phyloP scores from a whole-genome alignment of 2,797 vertebrate species.

The Halcyon smyrnensis region DNA sequence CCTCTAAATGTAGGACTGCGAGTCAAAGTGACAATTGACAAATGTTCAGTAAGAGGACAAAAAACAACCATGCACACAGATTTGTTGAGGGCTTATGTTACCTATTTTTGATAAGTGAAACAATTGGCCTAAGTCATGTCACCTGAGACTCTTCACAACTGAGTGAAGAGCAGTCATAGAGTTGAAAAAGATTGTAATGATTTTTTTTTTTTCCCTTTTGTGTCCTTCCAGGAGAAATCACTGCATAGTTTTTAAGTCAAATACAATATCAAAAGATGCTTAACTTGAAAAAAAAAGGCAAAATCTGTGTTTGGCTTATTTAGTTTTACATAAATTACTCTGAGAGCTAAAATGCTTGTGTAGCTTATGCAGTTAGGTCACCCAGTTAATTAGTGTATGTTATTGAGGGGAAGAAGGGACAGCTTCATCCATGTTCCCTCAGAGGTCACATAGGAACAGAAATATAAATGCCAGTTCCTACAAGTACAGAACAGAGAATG shows the following conservation, averaged over 20 bases:
- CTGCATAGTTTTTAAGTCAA: constrained; percentile 56
- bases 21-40: constrained; percentile 70
- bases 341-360: background rate
- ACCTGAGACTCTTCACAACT: constrained; percentile 47
- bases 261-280: background rate
- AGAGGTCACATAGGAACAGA: background rate
- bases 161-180: constrained; percentile 15
- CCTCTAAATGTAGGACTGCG: constrained; percentile 46
- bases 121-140: constrained; percentile 60
- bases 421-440: background rate
- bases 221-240: constrained; percentile 30
- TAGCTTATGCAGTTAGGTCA: background rate
- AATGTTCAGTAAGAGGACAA: constrained; percentile 67
- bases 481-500: background rate
- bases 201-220: constrained; percentile 2
- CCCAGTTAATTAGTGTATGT: background rate
- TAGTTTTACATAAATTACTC: constrained; percentile 2
- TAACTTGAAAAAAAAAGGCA: constrained; percentile 24
- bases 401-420: background rate
- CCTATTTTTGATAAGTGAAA: constrained; percentile 70
- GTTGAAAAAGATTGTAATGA: constrained; percentile 59
- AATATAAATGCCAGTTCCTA: background rate
- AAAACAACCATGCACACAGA: constrained; percentile 37
- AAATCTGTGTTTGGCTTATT: constrained; percentile 16
- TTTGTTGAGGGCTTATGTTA: constrained; percentile 68